Evolutionary conservation across 1,140 invertebrate genomes (phyloP).

Genomic region (Ceratina calcarata): DNA sequence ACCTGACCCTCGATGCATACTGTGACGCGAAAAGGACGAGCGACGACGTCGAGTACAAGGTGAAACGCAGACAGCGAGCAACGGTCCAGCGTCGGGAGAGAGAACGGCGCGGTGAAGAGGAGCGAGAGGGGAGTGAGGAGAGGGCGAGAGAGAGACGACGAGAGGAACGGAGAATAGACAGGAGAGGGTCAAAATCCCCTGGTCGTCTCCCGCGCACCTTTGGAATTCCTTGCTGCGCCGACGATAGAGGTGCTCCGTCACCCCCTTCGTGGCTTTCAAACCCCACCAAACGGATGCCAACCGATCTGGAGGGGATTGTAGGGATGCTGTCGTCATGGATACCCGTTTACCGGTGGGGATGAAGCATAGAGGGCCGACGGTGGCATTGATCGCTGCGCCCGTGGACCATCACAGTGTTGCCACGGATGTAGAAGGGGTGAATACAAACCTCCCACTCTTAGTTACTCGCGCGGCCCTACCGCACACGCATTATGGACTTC

Average conservation of each 20-base stretch:
- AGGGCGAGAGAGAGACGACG: constrained; percentile 11
- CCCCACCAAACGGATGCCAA: constrained; percentile 65
- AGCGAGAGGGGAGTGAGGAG: constrained; percentile 1
- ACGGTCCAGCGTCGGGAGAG: not conserved
- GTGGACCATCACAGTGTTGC: constrained; percentile 71
- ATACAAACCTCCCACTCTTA: constrained; percentile 65
- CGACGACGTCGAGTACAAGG: not conserved
- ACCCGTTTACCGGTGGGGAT: constrained; percentile 64
- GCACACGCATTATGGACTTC: constrained; percentile 69
- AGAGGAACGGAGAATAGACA: constrained; percentile 14
- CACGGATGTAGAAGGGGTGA: constrained; percentile 73
- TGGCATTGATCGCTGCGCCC: constrained; percentile 78
- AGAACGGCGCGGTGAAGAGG: not conserved
- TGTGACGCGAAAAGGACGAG: constrained; percentile 46
- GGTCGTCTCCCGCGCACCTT: constrained; percentile 53
- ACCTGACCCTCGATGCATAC: constrained; percentile 56
- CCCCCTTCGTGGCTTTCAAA: constrained; percentile 66
- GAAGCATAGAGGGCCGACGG: constrained; percentile 70
- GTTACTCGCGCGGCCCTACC: constrained; percentile 38
- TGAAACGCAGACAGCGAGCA: constrained; percentile 25
- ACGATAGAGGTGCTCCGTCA: constrained; percentile 56
- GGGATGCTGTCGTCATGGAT: constrained; percentile 77
- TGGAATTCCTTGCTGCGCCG: constrained; percentile 67
- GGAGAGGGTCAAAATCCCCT: constrained; percentile 65
- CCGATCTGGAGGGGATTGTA: constrained; percentile 61